A percentile compares a stretch with the other conserved stretches of the same genome.
Evolutionary conservation across 2,888 invertebrate species (phyloP).

Genomic region (Plagodis dolabraria): DNA sequence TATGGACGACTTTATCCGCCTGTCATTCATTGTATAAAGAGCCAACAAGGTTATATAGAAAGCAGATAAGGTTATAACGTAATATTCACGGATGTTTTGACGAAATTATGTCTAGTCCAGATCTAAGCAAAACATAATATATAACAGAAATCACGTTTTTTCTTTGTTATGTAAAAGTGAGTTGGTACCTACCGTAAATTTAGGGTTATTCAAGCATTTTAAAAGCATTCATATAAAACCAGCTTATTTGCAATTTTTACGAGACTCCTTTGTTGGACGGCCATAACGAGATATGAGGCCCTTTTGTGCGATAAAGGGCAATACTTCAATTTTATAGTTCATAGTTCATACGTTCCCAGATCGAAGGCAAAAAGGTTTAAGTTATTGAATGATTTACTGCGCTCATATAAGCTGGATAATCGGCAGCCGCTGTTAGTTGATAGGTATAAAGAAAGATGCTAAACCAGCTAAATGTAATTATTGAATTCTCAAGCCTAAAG

Average conservation of each 20-base stretch:
- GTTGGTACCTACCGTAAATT: conserved; percentile 5
- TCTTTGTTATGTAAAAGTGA: too few species aligned
- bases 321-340: conserved; percentile 83
- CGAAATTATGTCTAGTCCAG: too few species aligned
- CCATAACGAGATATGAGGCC: conserved; percentile 67
- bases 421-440: conserved; percentile 47
- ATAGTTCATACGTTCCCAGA: conserved; percentile 67
- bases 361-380: conserved; percentile 60
- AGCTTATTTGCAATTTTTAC: conserved; percentile 79
- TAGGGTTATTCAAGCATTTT: conserved; percentile 21
- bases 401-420: conserved; percentile 78
- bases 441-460: too few species aligned
- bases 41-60: too few species aligned
- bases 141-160: too few species aligned
- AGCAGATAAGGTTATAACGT: too few species aligned
- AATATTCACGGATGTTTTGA: too few species aligned
- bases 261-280: conserved; percentile 67
- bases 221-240: conserved; percentile 59
- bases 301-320: conserved; percentile 67
- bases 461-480: too few species aligned
- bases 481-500: too few species aligned
- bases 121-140: too few species aligned
- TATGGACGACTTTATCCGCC: too few species aligned
- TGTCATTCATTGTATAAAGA: too few species aligned
- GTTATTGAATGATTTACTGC: conserved; percentile 76